phyloP scores from a whole-genome alignment of 2,797 vertebrate genomes.

The Premnoplex brunnescens region DNA sequence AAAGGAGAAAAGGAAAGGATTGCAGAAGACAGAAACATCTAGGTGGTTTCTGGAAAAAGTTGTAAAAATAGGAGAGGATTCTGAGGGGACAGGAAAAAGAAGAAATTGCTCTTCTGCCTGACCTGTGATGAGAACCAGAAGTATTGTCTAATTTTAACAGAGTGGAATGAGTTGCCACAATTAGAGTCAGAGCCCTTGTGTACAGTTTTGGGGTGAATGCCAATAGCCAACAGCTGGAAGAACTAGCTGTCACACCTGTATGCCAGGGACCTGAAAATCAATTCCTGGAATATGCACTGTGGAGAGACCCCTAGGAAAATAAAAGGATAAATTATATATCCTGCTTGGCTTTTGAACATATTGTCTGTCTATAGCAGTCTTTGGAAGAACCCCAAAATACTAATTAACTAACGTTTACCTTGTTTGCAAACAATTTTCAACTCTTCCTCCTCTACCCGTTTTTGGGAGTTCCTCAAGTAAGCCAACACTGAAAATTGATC shows the following conservation, averaged over 20 bases:
- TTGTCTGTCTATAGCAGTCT: background rate
- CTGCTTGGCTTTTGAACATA: background rate
- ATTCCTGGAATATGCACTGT: background rate
- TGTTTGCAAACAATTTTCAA: background rate
- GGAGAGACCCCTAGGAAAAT: background rate
- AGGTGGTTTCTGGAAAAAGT: background rate
- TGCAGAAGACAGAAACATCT: background rate
- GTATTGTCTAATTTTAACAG: background rate
- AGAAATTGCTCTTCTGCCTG: background rate
- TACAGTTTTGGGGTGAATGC: background rate
- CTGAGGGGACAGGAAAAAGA: background rate
- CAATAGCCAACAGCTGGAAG: background rate
- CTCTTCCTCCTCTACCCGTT: accelerated
- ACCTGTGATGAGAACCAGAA: background rate
- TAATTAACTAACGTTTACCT: background rate
- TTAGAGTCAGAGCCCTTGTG: background rate
- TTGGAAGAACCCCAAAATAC: background rate
- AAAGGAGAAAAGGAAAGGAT: background rate
- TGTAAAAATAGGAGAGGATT: background rate
- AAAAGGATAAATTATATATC: background rate
- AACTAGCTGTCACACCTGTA: background rate
- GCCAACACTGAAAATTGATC: background rate
- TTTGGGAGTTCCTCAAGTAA: background rate
- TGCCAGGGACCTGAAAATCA: background rate
- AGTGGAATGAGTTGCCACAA: background rate